These are phyloP conservation scores for Diploscapter pachys DNA, from an alignment of 1,140 invertebrate species.

Conservation along the genomic window DNA sequence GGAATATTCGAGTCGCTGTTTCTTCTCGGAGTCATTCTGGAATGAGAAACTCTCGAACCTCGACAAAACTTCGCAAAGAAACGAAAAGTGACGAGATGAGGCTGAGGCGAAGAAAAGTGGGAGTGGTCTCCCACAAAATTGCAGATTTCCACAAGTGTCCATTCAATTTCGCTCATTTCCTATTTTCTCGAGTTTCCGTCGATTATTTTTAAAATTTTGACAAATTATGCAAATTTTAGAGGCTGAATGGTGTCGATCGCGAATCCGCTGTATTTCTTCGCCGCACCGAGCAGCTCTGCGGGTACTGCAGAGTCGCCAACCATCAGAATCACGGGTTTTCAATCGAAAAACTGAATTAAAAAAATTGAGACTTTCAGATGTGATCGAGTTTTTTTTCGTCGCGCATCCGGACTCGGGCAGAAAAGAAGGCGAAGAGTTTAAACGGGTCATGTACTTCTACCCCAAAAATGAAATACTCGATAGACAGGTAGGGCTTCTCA, in stretches of 20 bases:
- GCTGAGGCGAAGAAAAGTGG: no score
- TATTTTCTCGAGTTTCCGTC: no score
- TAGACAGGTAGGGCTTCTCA: slow-evolving; percentile 27
- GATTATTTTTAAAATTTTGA: no score
- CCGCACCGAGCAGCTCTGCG: background rate
- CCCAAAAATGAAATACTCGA: slow-evolving; percentile 35
- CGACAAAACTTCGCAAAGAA: no score
- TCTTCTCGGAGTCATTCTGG: no score
- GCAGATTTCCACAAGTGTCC: no score
- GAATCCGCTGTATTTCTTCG: slow-evolving; percentile 18
- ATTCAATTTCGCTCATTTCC: no score
- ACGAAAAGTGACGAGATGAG: no score
- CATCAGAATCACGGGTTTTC: background rate
- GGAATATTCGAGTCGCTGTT: no score
- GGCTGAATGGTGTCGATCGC: slow-evolving; percentile 6
- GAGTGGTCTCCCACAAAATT: no score
- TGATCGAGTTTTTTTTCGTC: slow-evolving; percentile 42
- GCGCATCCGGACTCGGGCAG: slow-evolving; percentile 36
- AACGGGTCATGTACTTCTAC: slow-evolving; percentile 40
- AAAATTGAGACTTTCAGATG: slow-evolving; percentile 14
- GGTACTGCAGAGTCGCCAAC: background rate
- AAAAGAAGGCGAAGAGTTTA: slow-evolving; percentile 38
- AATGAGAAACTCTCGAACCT: no score
- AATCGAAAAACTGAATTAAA: background rate
- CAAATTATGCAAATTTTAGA: no score